Base-by-base conservation (phyloP, 1,140 invertebrate genomes). In the Aphaenogaster floridana region DNA sequence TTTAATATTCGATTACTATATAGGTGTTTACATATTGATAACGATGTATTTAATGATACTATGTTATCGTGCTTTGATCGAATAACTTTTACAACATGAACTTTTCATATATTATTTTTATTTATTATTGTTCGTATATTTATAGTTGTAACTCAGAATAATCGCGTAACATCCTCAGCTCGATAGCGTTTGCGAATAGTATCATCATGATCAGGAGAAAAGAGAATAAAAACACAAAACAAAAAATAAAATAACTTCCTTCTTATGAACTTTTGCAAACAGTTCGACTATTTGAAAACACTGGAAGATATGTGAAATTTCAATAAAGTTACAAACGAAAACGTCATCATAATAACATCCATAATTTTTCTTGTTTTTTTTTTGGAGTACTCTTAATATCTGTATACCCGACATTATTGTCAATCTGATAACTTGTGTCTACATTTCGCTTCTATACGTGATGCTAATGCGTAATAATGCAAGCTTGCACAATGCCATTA, bases 61-160 rank as follows among this genome's bases (percentile, higher is more conserved):
- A 9, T 28, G 15, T 81, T 68, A 81, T 11, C n/a, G 78, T 45
- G 11, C 21, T 59, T 81, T 71, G 42, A 81, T 81, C 52, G 39
- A 71, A 80, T 80, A 80, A 81, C 79, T 81, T 28, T 57, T 81
- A 81, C 66, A 81, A 81, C 50, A 59, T 71, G 52, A 81, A 71
- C 11, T 54, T n/a, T 28, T 71, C 42, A 57, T 57, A 45, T 57
- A 66, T 81, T 71, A 81, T 59, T 81, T 71, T 54, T 81, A 79
- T 50, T 64, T 79, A 81, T 45, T 57, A 81, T 71, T 50, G 17
- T 69, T 81, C 36, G n/a, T 81, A 45, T 68, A 68, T 68, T 28
- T 69, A 81, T 81, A 81, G 3, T 28, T 45, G 15, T 79, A 64
- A 79, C 36, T 79, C 45, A 48, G 3, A 50, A 17, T 13, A 64